Evolutionary conservation across 2,888 invertebrate species (phyloP), one percentile per base, ranked within the genome.

Genomic region (Pandemis cinnamomeana): DNA sequence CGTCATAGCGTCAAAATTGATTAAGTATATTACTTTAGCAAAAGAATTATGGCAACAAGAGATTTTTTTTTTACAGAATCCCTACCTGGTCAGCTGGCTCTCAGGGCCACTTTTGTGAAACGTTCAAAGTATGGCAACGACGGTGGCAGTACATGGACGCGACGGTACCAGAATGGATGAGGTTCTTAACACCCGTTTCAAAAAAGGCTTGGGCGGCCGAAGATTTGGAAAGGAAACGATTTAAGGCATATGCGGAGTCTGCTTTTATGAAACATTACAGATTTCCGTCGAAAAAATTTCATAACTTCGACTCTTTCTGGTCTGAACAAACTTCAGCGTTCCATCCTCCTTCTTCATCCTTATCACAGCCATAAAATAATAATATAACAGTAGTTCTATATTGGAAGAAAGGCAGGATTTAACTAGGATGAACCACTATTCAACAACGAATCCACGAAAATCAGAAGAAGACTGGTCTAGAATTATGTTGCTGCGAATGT

Each of bases 261-360:
- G 64, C 64, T 46, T 64, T 64, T 64, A 48, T 27, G 27, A 64
- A 64, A 36, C 64, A 64, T 27, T 64, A 64, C 64, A 64, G 64
- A 64, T 64, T 36, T 64, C 64, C 64, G 13, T 6, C 27, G 13
- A 64, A 64, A 48, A 5, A 3, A 4, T 64, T 48, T n/a, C 48
- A 7, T 4, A n/a, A 64, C 64, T 64, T 48, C 10, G 64, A 27
- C 15, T 64, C 64, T 27, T 64, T 36, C 27, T 4, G 7, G 11
- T 48, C 64, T 6, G 7, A 36, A 48, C 15, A 64, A 27, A 48
- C 64, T 48, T 27, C 27, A 27, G 48, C 20, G 27, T 58, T 58
- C 11, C 8, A 27, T 10, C 27, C 27, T 11, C 58, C 27, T 5
- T 58, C 58, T 27, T 27, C 58, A 7, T 58, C 58, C 1, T 20